Conservation (phyloP, 1,140 invertebrate genomes). For the Sitobion miscanthi region DNA sequence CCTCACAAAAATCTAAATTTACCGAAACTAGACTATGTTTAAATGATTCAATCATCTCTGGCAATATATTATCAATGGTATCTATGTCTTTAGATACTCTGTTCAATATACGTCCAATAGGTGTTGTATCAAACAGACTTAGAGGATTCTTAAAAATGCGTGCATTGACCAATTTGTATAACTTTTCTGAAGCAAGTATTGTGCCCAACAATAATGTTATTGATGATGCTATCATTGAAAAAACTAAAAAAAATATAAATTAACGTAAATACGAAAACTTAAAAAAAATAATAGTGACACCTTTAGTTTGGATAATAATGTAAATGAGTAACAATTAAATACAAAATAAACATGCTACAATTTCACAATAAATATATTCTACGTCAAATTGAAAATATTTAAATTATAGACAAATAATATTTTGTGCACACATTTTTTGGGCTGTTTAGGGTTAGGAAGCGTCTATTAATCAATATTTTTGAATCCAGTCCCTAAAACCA, state of each 20-base stretch:
- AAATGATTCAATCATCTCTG: slow-evolving; percentile 62
- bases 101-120: slow-evolving; percentile 82
- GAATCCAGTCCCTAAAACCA: too few species aligned
- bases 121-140: slow-evolving; percentile 88
- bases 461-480: too few species aligned
- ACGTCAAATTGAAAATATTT: too few species aligned
- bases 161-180: slow-evolving; percentile 75
- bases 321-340: too few species aligned
- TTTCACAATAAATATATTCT: too few species aligned
- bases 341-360: too few species aligned
- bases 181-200: slow-evolving; percentile 73
- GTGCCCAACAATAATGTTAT: slow-evolving; percentile 49
- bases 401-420: too few species aligned
- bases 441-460: too few species aligned
- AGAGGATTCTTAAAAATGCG: slow-evolving; percentile 78
- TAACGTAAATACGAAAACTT: too few species aligned
- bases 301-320: too few species aligned
- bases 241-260: slow-evolving; percentile 6
- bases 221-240: slow-evolving; percentile 46
- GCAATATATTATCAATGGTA: slow-evolving; percentile 76
- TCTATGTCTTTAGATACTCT: slow-evolving; percentile 77
- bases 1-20: slow-evolving; percentile 10
- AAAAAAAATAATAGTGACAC: too few species aligned
- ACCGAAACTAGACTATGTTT: slow-evolving; percentile 32
- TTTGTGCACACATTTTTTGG: too few species aligned